phyloP scores from a whole-genome alignment of 2,113 vertebrate species.

The Ia io region DNA sequence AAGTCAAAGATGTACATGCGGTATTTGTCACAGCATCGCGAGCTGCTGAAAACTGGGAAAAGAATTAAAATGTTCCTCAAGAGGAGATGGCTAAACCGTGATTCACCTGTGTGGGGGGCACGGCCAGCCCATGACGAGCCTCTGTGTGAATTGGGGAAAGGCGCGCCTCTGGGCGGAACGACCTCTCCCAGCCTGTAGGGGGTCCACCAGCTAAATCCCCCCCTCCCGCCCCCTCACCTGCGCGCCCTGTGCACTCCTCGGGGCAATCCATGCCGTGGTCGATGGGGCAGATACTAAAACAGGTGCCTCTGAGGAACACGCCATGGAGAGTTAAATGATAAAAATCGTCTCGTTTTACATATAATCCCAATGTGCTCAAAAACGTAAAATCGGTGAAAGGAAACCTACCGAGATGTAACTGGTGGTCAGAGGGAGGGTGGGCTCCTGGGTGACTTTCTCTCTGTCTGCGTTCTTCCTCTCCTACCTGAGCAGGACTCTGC shows the following conservation, averaged over 20 bases:
- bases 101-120: no score
- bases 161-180: accelerated
- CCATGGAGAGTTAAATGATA: not conserved
- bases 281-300: not conserved
- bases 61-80: not conserved
- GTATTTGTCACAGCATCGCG: not conserved
- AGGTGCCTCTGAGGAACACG: not conserved
- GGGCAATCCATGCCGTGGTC: accelerated
- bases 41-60: not conserved
- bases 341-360: not conserved
- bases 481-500: not conserved
- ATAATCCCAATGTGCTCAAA: not conserved
- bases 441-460: not conserved
- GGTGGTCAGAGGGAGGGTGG: not conserved
- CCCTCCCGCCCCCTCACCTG: not conserved
- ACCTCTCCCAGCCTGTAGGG: accelerated
- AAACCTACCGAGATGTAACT: not conserved
- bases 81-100: not conserved
- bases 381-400: not conserved
- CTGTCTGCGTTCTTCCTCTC: not conserved
- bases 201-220: not conserved
- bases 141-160: not conserved
- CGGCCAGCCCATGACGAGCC: not conserved
- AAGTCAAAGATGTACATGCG: not conserved
- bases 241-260: not conserved